Conservation (phyloP, 2,113 vertebrate species). For the Cyanistes caeruleus region DNA sequence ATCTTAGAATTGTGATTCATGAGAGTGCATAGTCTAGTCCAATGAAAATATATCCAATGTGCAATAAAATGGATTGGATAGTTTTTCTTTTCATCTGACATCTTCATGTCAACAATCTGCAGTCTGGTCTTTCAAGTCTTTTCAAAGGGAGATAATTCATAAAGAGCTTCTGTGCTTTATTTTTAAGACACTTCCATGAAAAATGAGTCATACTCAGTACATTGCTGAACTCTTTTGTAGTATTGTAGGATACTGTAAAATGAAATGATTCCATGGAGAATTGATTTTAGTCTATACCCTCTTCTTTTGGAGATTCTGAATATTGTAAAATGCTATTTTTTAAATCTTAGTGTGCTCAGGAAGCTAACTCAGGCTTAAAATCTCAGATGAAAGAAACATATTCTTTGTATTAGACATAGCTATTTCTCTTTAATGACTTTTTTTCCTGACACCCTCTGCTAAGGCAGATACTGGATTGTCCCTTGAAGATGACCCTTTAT, state of each 20-base stretch:
- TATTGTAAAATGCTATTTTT: background rate
- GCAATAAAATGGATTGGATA: background rate
- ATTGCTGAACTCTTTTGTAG: background rate
- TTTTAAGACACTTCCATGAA: background rate
- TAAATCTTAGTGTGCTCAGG: background rate
- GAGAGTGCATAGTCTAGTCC: background rate
- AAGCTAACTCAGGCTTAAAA: background rate
- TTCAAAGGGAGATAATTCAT: slow-evolving; percentile 4
- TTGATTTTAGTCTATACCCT: background rate
- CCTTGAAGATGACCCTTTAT: background rate
- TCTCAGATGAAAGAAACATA: background rate
- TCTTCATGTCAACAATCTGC: background rate
- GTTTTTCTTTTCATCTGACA: slow-evolving; percentile 18
- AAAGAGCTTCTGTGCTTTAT: background rate
- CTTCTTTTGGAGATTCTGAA: background rate
- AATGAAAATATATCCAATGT: background rate
- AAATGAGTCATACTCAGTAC: background rate
- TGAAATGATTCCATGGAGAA: slow-evolving; percentile 1
- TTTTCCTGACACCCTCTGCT: background rate
- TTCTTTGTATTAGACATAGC: background rate
- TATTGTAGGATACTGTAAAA: background rate
- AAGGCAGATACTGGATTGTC: background rate
- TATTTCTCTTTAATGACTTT: background rate
- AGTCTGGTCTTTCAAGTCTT: slow-evolving; percentile 11
- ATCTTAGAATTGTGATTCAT: background rate